Conservation (phyloP, 2,888 invertebrate genomes). For the Dynastes maya region DNA sequence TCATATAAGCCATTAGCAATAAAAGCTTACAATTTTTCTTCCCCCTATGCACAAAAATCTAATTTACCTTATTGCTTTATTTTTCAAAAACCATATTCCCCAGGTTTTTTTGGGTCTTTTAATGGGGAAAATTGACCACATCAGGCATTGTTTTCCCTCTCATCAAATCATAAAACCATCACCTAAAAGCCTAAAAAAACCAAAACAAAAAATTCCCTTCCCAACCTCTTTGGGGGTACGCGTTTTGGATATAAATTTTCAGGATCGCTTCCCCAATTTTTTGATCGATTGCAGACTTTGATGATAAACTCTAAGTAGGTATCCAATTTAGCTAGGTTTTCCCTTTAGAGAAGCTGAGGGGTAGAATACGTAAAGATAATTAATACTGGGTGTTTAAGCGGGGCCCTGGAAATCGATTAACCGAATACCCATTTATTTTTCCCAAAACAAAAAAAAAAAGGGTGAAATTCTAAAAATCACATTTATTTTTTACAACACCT, state of each 20-base stretch:
- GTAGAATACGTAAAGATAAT: constrained; percentile 64
- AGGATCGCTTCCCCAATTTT: constrained; percentile 61
- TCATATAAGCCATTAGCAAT: constrained; percentile 3
- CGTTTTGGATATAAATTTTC: constrained; percentile 60
- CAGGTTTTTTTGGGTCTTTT: no score
- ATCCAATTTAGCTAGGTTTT: constrained; percentile 60
- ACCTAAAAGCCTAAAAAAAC: no score
- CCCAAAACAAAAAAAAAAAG: neutral
- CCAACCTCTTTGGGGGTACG: constrained; percentile 54
- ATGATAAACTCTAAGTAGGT: constrained; percentile 62
- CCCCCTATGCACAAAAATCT: constrained; percentile 21
- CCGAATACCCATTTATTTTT: constrained; percentile 3
- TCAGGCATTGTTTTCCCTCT: no score
- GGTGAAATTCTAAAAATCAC: neutral
- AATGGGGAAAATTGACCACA: no score
- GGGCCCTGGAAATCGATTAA: constrained; percentile 54
- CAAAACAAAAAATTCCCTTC: no score
- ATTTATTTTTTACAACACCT: constrained; percentile 9
- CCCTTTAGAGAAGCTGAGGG: constrained; percentile 58
- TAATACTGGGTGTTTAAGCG: constrained; percentile 56
- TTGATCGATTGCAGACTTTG: constrained; percentile 58
- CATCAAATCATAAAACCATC: no score
- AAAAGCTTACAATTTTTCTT: constrained; percentile 16
- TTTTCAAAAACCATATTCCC: no score
- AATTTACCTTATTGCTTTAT: neutral